phyloP scores from a whole-genome alignment of 2,888 invertebrate species.

The Torymus auratus region DNA sequence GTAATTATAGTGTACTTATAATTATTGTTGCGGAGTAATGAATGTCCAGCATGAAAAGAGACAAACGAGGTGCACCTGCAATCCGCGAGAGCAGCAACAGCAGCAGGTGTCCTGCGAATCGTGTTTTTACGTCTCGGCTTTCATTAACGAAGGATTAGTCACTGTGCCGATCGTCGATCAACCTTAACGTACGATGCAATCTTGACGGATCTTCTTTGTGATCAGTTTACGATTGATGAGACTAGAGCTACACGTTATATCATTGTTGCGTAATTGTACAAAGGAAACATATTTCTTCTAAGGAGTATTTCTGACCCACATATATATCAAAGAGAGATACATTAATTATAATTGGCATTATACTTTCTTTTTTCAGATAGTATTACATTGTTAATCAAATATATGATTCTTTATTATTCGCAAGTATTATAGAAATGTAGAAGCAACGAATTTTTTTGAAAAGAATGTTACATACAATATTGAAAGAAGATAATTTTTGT shows the following conservation, averaged over 20 bases:
- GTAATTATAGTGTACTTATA: conserved; percentile 12
- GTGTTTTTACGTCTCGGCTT: conserved; percentile 62
- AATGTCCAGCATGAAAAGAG: conserved; percentile 13
- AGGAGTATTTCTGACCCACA: too few relatives aligned
- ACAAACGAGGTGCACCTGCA: not conserved
- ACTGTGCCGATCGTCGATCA: conserved; percentile 70
- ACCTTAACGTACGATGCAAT: conserved; percentile 56
- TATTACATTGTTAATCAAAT: too few relatives aligned
- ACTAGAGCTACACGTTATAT: not conserved
- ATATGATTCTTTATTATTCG: too few relatives aligned
- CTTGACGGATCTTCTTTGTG: conserved; percentile 45
- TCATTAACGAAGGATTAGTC: conserved; percentile 71
- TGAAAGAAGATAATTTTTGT: too few relatives aligned
- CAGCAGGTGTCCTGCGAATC: conserved; percentile 61
- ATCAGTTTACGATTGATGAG: conserved; percentile 55
- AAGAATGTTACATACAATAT: too few relatives aligned
- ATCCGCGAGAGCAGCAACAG: conserved; percentile 15
- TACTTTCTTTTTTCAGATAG: too few relatives aligned
- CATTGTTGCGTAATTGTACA: conserved; percentile 26
- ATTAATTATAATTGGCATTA: too few relatives aligned
- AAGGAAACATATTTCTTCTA: too few relatives aligned
- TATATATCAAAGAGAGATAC: conserved; percentile 9
- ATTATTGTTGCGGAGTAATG: not conserved
- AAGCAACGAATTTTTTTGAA: too few relatives aligned
- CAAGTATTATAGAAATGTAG: too few relatives aligned